Conservation (phyloP, 64 coral and sea anemone genomes). For the Anthopleura sola region DNA sequence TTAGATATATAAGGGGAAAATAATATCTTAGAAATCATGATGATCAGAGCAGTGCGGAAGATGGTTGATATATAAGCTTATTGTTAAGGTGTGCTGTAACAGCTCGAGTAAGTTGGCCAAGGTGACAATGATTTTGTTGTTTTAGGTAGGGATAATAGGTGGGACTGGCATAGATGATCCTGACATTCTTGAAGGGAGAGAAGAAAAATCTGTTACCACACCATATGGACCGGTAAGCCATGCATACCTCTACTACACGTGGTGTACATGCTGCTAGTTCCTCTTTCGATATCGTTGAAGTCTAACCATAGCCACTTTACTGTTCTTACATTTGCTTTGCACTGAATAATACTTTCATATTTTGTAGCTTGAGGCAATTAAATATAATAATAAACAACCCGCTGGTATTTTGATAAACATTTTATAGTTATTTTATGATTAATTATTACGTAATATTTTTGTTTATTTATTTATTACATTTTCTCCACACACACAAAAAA, state of each 20-base stretch:
- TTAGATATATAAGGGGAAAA: too few species aligned
- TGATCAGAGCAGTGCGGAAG: too few species aligned
- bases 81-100: not conserved
- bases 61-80: too few species aligned
- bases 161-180: constrained; percentile 76
- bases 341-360: not conserved
- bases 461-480: too few species aligned
- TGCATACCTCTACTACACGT: not conserved
- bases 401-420: too few species aligned
- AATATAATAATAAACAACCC: not conserved
- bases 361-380: not conserved
- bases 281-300: not conserved
- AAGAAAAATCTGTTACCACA: constrained; percentile 71
- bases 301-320: too few species aligned
- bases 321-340: not conserved
- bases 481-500: too few species aligned
- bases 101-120: too few species aligned
- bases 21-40: not conserved
- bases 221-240: constrained; percentile 68
- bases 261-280: too few species aligned
- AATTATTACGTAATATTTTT: too few species aligned
- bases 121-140: not conserved
- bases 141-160: constrained; percentile 88
- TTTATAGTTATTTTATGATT: too few species aligned
- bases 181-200: constrained; percentile 60